Evolutionary conservation across 2,113 vertebrate genomes (phyloP).

Genomic region (Malurus elegans): DNA sequence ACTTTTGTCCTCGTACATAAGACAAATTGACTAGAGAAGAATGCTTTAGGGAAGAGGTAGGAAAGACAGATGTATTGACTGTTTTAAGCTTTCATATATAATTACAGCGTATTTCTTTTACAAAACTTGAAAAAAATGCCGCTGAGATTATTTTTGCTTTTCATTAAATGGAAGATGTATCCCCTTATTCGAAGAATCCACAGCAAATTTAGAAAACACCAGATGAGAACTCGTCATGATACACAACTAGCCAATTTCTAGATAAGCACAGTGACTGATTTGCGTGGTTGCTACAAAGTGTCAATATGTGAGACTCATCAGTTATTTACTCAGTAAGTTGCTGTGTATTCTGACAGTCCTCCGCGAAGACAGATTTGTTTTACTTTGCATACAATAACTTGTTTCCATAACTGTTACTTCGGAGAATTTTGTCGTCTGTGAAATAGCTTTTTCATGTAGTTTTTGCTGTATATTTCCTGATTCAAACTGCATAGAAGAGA

Average conservation of each 20-base stretch:
- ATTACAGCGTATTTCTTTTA: neutral
- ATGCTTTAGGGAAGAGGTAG: neutral
- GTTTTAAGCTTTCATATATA: neutral
- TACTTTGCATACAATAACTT: slow-evolving; percentile 46
- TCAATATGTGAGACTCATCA: slow-evolving; percentile 21
- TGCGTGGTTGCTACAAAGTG: slow-evolving; percentile 18
- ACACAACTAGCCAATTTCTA: slow-evolving; percentile 16
- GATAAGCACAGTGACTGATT: slow-evolving; percentile 2
- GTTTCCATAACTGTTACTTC: slow-evolving; percentile 24
- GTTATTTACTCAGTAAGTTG: slow-evolving; percentile 4
- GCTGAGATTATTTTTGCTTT: slow-evolving; percentile 18
- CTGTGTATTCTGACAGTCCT: slow-evolving; percentile 37
- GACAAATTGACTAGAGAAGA: neutral
- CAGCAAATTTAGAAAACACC: slow-evolving; percentile 30
- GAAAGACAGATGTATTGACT: neutral
- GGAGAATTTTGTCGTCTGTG: slow-evolving; percentile 18
- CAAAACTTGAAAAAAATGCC: neutral
- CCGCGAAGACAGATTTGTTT: slow-evolving; percentile 41
- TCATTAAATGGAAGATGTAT: neutral
- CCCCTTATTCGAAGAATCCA: neutral
- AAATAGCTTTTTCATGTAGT: slow-evolving; percentile 38
- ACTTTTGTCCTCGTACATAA: neutral
- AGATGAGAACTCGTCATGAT: slow-evolving; percentile 11
- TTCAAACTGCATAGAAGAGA: neutral
- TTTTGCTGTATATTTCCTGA: neutral